phyloP scores from a whole-genome alignment of 2,797 vertebrate genomes.

The Brachymystax lenok region DNA sequence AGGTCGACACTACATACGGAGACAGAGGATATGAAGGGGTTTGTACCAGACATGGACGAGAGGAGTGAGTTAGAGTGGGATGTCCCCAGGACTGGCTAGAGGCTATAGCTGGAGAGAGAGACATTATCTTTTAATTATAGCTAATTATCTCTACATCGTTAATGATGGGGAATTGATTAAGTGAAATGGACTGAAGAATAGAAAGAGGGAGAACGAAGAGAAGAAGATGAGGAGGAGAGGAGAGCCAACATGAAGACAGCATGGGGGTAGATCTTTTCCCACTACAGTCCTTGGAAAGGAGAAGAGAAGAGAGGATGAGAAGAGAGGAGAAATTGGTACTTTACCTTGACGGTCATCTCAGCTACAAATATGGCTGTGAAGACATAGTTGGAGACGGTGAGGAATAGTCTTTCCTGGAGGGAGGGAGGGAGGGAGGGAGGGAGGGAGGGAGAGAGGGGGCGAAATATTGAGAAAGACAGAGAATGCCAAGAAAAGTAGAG shows the following conservation, averaged over 20 bases:
- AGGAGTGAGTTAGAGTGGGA: background rate
- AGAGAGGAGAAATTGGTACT: conserved; percentile 2
- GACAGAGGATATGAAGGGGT: background rate
- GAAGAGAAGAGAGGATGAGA: no score
- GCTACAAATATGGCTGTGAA: conserved; percentile 91
- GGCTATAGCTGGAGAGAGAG: background rate
- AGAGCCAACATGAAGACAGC: background rate
- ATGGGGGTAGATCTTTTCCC: background rate
- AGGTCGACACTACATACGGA: conserved; percentile 5
- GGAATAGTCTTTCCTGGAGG: conserved; percentile 84
- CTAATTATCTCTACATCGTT: conserved; percentile 1
- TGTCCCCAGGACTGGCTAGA: background rate
- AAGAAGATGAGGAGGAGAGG: background rate
- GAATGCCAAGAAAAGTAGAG: background rate
- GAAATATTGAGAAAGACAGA: no score
- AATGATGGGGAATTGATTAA: background rate
- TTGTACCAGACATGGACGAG: background rate
- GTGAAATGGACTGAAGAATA: background rate
- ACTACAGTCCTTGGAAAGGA: background rate
- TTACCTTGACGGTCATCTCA: conserved; percentile 90
- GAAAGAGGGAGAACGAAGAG: background rate
- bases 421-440: background rate
- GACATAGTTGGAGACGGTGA: conserved; percentile 89
- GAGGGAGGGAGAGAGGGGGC: background rate
- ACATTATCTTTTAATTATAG: background rate